Conservation (phyloP, 2,797 vertebrate genomes). For the Muraenolepis orangiensis region DNA sequence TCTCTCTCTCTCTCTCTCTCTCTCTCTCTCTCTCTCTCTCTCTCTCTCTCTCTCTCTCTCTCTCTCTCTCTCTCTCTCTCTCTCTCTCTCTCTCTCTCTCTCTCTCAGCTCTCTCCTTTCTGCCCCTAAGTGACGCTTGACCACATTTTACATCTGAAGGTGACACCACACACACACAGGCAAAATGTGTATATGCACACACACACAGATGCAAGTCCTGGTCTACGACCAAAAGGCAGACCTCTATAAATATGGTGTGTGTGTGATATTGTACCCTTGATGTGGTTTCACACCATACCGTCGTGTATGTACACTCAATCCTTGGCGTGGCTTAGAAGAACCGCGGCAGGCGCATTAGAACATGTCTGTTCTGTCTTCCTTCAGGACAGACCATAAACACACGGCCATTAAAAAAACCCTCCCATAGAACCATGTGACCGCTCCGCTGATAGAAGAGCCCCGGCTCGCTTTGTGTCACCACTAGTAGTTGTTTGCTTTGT, state of each 20-base stretch:
- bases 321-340: no score
- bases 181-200: not conserved
- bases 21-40: conserved; percentile 7
- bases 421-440: conserved; percentile 73
- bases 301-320: conserved; percentile 42
- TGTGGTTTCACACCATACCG: not conserved
- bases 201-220: conserved; percentile 3
- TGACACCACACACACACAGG: conserved; percentile 39
- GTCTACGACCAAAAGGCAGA: not conserved
- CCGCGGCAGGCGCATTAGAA: no score
- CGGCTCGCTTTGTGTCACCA: conserved; percentile 48
- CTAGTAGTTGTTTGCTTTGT: conserved; percentile 23
- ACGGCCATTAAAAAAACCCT: conserved; percentile 67
- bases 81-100: conserved; percentile 25
- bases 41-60: conserved; percentile 10
- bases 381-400: conserved; percentile 68
- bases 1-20: conserved; percentile 3
- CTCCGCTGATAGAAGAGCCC: conserved; percentile 61
- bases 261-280: not conserved
- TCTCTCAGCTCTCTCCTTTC: conserved; percentile 14
- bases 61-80: conserved; percentile 9
- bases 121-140: conserved; percentile 57
- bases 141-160: conserved; percentile 61
- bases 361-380: conserved; percentile 62
- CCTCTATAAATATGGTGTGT: conserved; percentile 9